phyloP scores from a whole-genome alignment of 2,888 invertebrate species.

The Dastarcus helophoroides region DNA sequence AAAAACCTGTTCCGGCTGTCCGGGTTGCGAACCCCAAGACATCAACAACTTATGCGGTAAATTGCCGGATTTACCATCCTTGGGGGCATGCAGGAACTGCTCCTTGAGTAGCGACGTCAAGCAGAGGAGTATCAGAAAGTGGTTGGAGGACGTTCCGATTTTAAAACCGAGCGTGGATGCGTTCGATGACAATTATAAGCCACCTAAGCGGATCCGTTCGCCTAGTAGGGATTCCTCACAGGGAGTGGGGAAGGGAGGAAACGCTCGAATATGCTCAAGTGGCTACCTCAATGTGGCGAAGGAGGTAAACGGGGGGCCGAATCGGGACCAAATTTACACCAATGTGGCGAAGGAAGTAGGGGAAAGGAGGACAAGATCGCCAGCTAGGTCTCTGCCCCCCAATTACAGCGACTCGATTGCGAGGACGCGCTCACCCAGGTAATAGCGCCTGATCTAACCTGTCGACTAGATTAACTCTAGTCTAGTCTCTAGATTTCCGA shows the following conservation, averaged over 20 bases:
- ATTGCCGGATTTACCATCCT: slow-evolving; percentile 31
- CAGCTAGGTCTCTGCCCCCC: slow-evolving; percentile 29
- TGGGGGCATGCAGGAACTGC: slow-evolving; percentile 44
- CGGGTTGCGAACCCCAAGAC: slow-evolving; percentile 47
- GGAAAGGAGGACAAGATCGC: slow-evolving; percentile 25
- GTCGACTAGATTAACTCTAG: too few species aligned
- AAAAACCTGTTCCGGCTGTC: slow-evolving; percentile 53
- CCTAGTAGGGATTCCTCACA: slow-evolving; percentile 3
- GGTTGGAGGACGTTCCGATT: slow-evolving; percentile 62
- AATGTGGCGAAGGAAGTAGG: too few species aligned
- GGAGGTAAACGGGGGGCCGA: too few species aligned
- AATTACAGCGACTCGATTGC: slow-evolving; percentile 19
- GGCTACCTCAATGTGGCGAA: too few species aligned
- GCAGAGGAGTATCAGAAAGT: slow-evolving; percentile 61
- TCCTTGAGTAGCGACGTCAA: slow-evolving; percentile 50
- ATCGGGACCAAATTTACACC: too few species aligned
- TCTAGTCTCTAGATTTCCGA: too few species aligned
- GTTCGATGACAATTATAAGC: too few species aligned
- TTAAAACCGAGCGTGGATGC: slow-evolving; percentile 23
- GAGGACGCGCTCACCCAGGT: slow-evolving; percentile 21
- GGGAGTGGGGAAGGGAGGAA: neutral
- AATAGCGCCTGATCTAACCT: neutral
- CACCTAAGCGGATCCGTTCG: slow-evolving; percentile 16
- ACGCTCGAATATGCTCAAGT: too few species aligned
- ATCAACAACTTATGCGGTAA: slow-evolving; percentile 28